Evolutionary conservation across 1,140 invertebrate genomes (phyloP).

Genomic region (Homalodisca vitripennis): DNA sequence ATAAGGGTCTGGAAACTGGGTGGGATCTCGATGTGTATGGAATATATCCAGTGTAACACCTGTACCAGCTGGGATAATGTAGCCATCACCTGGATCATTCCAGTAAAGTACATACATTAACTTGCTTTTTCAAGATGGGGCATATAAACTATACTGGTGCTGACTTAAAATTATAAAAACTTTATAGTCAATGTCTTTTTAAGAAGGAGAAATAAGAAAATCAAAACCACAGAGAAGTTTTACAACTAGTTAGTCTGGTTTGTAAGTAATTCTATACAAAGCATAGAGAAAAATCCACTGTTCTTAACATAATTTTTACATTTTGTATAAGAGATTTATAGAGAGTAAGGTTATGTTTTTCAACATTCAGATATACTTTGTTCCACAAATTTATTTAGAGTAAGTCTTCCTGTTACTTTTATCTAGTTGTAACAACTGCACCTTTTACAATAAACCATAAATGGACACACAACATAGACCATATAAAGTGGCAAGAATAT

Average conservation of each 20-base stretch:
- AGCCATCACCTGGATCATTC: conserved; percentile 34
- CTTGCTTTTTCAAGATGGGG: not conserved
- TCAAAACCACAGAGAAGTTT: not conserved
- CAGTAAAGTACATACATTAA: not conserved
- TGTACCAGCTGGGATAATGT: conserved; percentile 43
- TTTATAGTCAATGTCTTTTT: not conserved
- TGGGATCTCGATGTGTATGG: conserved; percentile 53
- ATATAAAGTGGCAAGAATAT: too few relatives aligned
- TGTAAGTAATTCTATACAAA: not conserved
- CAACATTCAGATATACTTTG: too few relatives aligned
- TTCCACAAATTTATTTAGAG: too few relatives aligned
- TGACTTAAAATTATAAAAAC: not conserved
- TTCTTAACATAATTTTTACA: too few relatives aligned
- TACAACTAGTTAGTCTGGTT: not conserved
- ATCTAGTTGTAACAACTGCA: too few relatives aligned
- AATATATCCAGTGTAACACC: conserved; percentile 43
- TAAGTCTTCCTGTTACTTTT: too few relatives aligned
- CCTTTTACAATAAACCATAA: too few relatives aligned
- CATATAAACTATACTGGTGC: not conserved
- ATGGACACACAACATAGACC: too few relatives aligned
- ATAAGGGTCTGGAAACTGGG: conserved; percentile 45
- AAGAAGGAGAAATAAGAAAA: too few relatives aligned
- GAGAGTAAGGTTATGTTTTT: too few relatives aligned
- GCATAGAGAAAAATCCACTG: too few relatives aligned
- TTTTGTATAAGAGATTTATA: too few relatives aligned